phyloP scores from a whole-genome alignment of 2,888 invertebrate genomes.

The Syrista parreyssii region DNA sequence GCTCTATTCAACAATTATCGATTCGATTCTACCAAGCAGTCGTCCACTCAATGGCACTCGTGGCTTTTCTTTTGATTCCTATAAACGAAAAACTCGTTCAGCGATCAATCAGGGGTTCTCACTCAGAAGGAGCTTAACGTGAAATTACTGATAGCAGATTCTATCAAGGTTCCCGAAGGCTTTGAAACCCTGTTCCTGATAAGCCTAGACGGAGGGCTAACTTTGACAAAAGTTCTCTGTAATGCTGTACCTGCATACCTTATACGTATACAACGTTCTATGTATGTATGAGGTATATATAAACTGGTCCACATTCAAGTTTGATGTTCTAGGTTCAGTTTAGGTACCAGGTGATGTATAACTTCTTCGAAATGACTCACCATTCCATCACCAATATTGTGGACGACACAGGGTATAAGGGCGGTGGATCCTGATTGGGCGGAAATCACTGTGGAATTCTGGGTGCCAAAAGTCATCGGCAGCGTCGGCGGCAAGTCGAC shows the following conservation, averaged over 20 bases:
- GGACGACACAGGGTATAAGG: conserved; percentile 84
- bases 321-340: not conserved
- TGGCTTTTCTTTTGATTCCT: not conserved
- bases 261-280: not conserved
- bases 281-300: not conserved
- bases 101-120: not conserved
- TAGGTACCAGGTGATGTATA: not conserved
- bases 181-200: not conserved
- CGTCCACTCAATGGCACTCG: not conserved
- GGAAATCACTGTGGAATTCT: conserved; percentile 83
- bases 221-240: not conserved
- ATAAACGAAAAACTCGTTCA: not conserved
- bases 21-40: not conserved
- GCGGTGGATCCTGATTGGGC: conserved; percentile 89
- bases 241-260: not conserved
- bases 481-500: conserved; percentile 64
- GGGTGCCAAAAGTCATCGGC: conserved; percentile 84
- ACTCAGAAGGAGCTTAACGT: not conserved
- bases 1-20: not conserved
- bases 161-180: not conserved
- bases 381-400: conserved; percentile 88
- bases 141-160: not conserved
- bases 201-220: not conserved
- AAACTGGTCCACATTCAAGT: not conserved
- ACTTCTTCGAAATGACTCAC: conserved; percentile 70